Evolutionary conservation across 1,140 invertebrate species (phyloP), one percentile per base, ranked within the genome.

Genomic region (Nymphalis io): DNA sequence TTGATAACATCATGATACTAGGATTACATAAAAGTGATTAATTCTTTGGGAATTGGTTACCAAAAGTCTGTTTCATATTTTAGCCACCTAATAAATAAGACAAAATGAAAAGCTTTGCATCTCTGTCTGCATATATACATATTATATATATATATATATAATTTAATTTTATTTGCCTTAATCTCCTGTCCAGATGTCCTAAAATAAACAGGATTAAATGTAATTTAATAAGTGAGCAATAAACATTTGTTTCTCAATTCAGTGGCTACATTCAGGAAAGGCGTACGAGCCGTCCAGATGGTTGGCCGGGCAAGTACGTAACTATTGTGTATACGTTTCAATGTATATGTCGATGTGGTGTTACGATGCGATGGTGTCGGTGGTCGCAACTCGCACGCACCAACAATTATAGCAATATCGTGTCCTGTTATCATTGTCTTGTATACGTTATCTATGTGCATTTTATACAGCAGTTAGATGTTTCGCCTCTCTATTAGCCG

Each of bases 211-310:
- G 68, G 65, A 73, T 60, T 60, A 21, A 65, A 64, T 65, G 44
- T 73, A 62, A 70, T 70, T 74, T 76, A 80, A 76, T 71, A 62
- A 74, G 71, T 79, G 75, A 85, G 79, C 70, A 83, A 82, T 84
- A 82, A 87, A 88, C 60, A 80, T 75, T 89, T 92, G 75, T 92
- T 92, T 92, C 84, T 92, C 85, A 88, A 87, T 92, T 92, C 95
- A 99, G 98, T 99, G 96, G 97, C 98, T 88, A 97, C 98, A 93
- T 99, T 99, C 96, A 97, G 98, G 95, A 99, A 99, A 95, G 98
- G 98, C 94, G 98, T 99, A 91, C 96, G 98, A 92, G 98, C 98
- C 93, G 97, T 99, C 93, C 98, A 98, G 95, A 96, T 98, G 95
- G 96, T 98, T 93, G 97, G 97, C 93, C 95, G 97, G 95, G 96